Percentiles rank a stretch among this genome's conserved stretches.
phyloP scores from a whole-genome alignment of 2,113 vertebrate genomes.

The Progne subis region DNA sequence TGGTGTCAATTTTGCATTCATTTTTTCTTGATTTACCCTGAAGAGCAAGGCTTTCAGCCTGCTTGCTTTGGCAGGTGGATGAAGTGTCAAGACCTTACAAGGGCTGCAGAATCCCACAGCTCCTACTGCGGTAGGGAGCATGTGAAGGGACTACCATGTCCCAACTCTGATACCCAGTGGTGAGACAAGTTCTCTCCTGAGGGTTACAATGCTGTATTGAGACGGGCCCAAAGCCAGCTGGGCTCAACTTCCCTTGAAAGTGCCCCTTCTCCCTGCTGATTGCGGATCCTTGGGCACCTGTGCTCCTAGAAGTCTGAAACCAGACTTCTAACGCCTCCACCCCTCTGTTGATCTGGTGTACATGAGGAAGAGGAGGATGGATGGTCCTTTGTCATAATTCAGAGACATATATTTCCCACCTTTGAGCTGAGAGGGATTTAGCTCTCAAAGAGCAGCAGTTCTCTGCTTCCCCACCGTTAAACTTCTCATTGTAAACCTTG shows the following conservation, averaged over 20 bases:
- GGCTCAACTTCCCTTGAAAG: background rate
- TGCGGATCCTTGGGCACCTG: background rate
- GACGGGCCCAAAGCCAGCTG: background rate
- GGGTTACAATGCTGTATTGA: background rate
- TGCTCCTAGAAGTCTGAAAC: background rate
- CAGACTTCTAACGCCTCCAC: background rate
- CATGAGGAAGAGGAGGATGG: background rate
- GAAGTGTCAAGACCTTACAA: background rate
- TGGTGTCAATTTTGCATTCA: background rate
- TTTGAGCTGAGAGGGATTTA: background rate
- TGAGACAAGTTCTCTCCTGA: background rate
- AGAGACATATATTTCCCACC: fast-evolving
- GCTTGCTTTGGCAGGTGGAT: background rate
- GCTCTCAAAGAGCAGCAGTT: background rate
- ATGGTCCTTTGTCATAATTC: background rate
- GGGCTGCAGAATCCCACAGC: background rate
- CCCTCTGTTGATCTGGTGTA: background rate
- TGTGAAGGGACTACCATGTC: background rate
- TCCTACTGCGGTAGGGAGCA: background rate
- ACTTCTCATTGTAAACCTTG: background rate
- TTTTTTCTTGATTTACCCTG: background rate
- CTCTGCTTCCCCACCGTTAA: background rate
- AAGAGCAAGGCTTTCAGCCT: background rate
- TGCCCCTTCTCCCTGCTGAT: background rate
- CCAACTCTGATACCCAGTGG: background rate